These are phyloP conservation scores for Ataeniobius toweri DNA, from an alignment of 2,797 vertebrate genomes.

Conservation along the genomic window DNA sequence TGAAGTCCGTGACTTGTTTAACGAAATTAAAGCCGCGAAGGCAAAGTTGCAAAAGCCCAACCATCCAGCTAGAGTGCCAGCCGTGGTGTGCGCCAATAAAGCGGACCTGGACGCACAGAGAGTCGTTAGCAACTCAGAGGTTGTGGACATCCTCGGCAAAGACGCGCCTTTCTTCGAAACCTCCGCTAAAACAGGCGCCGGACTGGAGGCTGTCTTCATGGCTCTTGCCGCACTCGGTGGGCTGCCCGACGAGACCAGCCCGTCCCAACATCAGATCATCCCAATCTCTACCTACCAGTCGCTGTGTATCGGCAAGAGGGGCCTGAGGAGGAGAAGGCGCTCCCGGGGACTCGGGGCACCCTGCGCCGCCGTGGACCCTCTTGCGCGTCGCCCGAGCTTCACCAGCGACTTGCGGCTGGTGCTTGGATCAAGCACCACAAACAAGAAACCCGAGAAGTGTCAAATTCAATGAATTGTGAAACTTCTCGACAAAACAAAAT, in stretches of 20 bases:
- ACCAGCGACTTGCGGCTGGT: constrained; percentile 77
- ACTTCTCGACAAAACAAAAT: constrained; percentile 68
- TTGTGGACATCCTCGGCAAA: constrained; percentile 56
- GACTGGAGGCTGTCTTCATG: constrained; percentile 71
- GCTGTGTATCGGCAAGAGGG: constrained; percentile 54
- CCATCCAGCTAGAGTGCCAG: constrained; percentile 48
- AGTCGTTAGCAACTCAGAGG: constrained; percentile 50
- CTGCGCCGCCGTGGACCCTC: constrained; percentile 74
- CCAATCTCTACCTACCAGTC: constrained; percentile 74
- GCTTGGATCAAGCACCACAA: constrained; percentile 75
- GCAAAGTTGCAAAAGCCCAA: constrained; percentile 71
- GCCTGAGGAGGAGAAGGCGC: constrained; percentile 52
- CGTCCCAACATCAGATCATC: constrained; percentile 71
- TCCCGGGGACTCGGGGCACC: constrained; percentile 47
- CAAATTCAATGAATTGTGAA: constrained; percentile 81
- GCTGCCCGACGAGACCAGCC: constrained; percentile 74
- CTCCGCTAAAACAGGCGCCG: constrained; percentile 74
- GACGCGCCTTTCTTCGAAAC: constrained; percentile 70
- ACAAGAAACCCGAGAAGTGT: constrained; percentile 79
- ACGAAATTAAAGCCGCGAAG: constrained; percentile 74
- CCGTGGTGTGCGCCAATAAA: constrained; percentile 79
- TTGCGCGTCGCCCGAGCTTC: constrained; percentile 79
- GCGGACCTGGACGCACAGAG: constrained; percentile 62
- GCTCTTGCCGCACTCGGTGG: constrained; percentile 70
- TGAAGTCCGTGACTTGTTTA: constrained; percentile 65